These are phyloP conservation scores for Chymomyza costata DNA, from an alignment of 1,140 invertebrate species.

Conservation along the genomic window DNA sequence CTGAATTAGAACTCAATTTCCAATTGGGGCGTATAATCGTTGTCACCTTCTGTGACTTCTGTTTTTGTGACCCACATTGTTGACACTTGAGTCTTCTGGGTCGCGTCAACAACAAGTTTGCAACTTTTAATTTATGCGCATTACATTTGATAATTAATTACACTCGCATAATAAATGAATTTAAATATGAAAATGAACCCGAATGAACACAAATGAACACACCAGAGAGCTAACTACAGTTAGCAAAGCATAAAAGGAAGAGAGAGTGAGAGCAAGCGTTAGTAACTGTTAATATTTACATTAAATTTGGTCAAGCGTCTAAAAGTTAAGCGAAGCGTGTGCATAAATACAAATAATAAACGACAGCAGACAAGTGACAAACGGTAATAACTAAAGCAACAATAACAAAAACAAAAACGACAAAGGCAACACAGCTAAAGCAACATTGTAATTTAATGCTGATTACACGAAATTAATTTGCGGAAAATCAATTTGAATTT, in stretches of 20 bases:
- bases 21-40: too few relatives aligned
- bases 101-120: constrained; percentile 22
- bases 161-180: constrained; percentile 69
- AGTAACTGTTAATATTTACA: constrained; percentile 3
- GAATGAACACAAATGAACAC: constrained; percentile 3
- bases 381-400: background rate
- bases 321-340: constrained; percentile 24
- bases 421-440: constrained; percentile 2
- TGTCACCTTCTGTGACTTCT: too few relatives aligned
- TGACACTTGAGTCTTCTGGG: constrained; percentile 26
- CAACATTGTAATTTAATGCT: constrained; percentile 38
- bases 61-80: background rate
- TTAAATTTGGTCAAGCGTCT: constrained; percentile 5
- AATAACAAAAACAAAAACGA: too few relatives aligned
- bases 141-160: constrained; percentile 64
- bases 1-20: too few relatives aligned
- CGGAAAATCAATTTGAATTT: constrained; percentile 66
- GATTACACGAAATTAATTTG: constrained; percentile 56
- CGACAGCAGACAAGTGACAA: constrained; percentile 1
- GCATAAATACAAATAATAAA: constrained; percentile 5
- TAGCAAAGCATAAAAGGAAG: background rate
- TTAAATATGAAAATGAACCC: constrained; percentile 66
- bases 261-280: background rate
- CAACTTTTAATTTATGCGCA: constrained; percentile 52
- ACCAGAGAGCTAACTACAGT: constrained; percentile 8